phyloP scores from a whole-genome alignment of 23 tunicate genomes.

The Trididemnum clinides region DNA sequence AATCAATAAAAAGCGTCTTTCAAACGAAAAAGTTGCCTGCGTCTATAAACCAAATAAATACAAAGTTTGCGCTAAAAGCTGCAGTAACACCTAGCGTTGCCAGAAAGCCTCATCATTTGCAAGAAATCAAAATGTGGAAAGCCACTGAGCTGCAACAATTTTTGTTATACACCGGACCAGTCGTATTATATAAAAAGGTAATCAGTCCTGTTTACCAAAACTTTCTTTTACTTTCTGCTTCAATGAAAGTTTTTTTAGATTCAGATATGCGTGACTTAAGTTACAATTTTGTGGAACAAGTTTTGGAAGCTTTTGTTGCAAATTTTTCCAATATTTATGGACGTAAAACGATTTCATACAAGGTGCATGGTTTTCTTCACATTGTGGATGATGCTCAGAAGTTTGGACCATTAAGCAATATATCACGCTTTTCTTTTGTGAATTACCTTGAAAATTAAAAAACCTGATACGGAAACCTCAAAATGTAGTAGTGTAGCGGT shows the following conservation, averaged over 20 bases:
- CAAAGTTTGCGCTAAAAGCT: no score
- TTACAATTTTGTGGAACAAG: neutral
- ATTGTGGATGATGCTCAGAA: slow-evolving; percentile 16
- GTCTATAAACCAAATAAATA: no score
- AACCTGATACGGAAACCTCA: slow-evolving; percentile 12
- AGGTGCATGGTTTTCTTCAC: slow-evolving; percentile 41
- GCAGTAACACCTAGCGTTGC: no score
- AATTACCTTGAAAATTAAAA: slow-evolving; percentile 30
- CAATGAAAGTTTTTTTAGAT: neutral
- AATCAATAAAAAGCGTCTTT: no score
- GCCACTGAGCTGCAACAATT: slow-evolving; percentile 42
- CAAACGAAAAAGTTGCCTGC: no score
- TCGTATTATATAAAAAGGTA: neutral
- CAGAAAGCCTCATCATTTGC: neutral
- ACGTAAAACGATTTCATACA: neutral
- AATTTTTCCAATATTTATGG: slow-evolving; percentile 23
- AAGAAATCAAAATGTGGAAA: slow-evolving; percentile 41
- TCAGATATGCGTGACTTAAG: neutral
- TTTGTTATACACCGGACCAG: slow-evolving; percentile 24
- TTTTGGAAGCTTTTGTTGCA: neutral
- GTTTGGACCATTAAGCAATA: slow-evolving; percentile 33
- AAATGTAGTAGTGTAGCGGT: no score
- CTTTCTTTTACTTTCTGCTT: slow-evolving; percentile 1
- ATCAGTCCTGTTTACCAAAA: neutral
- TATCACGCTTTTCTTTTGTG: slow-evolving; percentile 43